Evolutionary conservation across 2,888 invertebrate genomes (phyloP), one percentile per base, ranked within the genome.

Genomic region (Eustalomyia histrio): DNA sequence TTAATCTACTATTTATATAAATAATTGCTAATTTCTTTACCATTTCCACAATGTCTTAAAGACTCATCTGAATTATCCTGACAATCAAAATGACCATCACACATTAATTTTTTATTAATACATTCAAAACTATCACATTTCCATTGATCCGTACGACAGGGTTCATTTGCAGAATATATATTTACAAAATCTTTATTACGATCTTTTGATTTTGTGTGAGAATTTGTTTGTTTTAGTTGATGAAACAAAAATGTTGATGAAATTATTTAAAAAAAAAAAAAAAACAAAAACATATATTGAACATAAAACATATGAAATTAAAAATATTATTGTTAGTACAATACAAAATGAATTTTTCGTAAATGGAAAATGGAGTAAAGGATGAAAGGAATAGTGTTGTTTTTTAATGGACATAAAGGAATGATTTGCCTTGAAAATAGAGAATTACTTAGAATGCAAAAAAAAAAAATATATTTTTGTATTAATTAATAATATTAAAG

Each of bases 61-160:
- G 83, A 85, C 86, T 94, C 94, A 87, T 94, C 94, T 35, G 92
- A 92, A 65, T 90, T 90, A 87, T 94, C 94, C 9, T 84, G 79
- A 89, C 95, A 95, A 89, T 95, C 93, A 17, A 74, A 79, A 10
- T 86, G 82, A 33, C 90, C 89, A 90, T 95, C 91, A 90, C 95
- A 94, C 84, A 91, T 89, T 87, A 91, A 92, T 80, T 90, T 90
- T 85, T 87, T 88, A 84, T 92, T 91, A 84, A 94, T 93, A 90
- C 94, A 94, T 88, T 92, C 89, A 87, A 92, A 93, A 89, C 93
- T 93, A 86, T 92, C 91, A 90, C 95, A 95, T 87, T 92, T 92
- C 92, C 93, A 94, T 82, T 91, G 91, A 85, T 92, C 73, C 39
- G 75, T 10, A 55, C 72, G 85, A 83, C 90, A 90, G 74, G 76